Evolutionary conservation across 2,113 vertebrate species (phyloP).

Genomic region (Perca fluviatilis): DNA sequence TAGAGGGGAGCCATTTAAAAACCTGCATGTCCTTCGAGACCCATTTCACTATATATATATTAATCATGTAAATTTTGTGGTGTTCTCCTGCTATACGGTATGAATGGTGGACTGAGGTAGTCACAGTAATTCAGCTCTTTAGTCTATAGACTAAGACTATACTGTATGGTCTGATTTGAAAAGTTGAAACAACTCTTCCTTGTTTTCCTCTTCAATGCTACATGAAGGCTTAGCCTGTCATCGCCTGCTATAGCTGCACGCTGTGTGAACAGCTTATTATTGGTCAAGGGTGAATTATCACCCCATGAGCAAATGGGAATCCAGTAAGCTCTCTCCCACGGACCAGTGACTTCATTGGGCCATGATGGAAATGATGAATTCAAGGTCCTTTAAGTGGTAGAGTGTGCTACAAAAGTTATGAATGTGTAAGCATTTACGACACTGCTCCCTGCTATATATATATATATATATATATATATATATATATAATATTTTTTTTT

Average conservation of each 20-base stretch:
- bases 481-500: not conserved
- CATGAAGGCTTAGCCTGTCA: not conserved
- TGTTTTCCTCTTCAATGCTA: conserved; percentile 5
- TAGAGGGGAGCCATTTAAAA: conserved; percentile 60
- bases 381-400: conserved; percentile 32
- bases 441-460: not conserved
- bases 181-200: not conserved
- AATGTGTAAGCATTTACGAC: conserved; percentile 20
- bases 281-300: conserved; percentile 71
- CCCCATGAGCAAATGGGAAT: conserved; percentile 40
- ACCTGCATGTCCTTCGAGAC: conserved; percentile 31
- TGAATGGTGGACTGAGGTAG: not conserved
- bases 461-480: too few relatives aligned
- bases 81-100: not conserved
- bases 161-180: conserved; percentile 3
- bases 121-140: not conserved
- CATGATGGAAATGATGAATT: conserved; percentile 38
- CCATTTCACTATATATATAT: not conserved
- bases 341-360: conserved; percentile 32
- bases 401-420: conserved; percentile 30
- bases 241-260: conserved; percentile 26
- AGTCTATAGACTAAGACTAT: not conserved
- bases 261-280: conserved; percentile 55
- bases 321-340: conserved; percentile 44
- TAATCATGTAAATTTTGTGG: not conserved